Evolutionary conservation across 2,113 vertebrate species (phyloP), one percentile per base, ranked within the genome.

Genomic region (Lagopus muta): DNA sequence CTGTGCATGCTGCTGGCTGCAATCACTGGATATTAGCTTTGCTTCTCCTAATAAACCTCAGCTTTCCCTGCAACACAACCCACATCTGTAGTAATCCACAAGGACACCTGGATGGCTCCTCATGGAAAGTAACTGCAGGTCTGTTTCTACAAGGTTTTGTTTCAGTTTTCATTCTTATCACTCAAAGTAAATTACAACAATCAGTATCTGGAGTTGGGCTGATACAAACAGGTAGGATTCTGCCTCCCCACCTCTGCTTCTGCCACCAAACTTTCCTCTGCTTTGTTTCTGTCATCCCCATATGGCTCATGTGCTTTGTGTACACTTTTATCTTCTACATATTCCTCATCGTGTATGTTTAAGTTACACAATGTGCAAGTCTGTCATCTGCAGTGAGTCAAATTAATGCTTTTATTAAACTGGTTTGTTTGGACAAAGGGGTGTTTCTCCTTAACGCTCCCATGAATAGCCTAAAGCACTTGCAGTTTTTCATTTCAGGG

Each of bases 371-470:
- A 75, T 90, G 52, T 93, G 78, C 95, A 91, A 90, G 92, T 93
- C 89, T 97, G 92, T 97, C 95, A 96, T 92, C 96, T 90, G 57
- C n/a, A 89, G 72, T 95, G 91, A 96, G 92, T 96, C 93, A 94
- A 89, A 89, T 95, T 90, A 88, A 94, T 93, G 77, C 55, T 91
- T 95, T 87, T 91, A 86, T 93, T 43, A 64, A 69, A n/a, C 55
- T 76, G 84, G 66, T 95, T 95, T 97, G 91, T 96, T 97, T 95
- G 95, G 89, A 93, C 94, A 95, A 96, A 91, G 84, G 93, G 89
- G 82, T 94, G 95, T 96, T 96, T 85, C 94, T 96, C 94, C 88
- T 93, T 92, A 90, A 96, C n/a, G 10, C 93, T 96, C 82, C 83
- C 80, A 6, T 93, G 94, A 95, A 92, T 83, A 92, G 93, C 94